Evolutionary conservation across 2,113 vertebrate species (phyloP).

Genomic region (Rhea pennata): DNA sequence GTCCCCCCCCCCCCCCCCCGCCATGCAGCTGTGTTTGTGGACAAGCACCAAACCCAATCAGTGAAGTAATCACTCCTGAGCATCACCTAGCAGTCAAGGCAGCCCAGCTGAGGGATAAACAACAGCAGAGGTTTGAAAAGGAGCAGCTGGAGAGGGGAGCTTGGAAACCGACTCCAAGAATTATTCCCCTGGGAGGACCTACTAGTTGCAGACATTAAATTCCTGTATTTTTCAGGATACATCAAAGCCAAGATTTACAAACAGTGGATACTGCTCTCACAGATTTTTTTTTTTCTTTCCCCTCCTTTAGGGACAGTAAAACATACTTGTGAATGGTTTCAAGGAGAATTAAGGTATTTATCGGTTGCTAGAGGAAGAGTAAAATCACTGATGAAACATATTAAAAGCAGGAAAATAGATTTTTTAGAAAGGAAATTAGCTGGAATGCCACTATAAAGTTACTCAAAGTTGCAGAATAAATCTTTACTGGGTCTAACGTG

Average conservation of each 20-base stretch:
- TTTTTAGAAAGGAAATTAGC: not conserved
- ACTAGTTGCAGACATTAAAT: not conserved
- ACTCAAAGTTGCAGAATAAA: not conserved
- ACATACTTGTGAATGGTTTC: not conserved
- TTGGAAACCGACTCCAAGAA: not conserved
- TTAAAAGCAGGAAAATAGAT: not conserved
- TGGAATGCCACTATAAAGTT: not conserved
- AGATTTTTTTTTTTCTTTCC: not conserved
- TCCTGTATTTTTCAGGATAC: not conserved
- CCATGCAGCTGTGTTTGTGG: not conserved
- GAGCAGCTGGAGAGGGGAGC: slow-evolving; percentile 13
- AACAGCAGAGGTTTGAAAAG: slow-evolving; percentile 2
- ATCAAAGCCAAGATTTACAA: not conserved
- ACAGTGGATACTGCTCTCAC: not conserved
- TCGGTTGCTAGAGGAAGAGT: not conserved
- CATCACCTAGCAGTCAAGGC: not conserved
- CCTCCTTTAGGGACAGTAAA: not conserved
- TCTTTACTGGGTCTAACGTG: not conserved
- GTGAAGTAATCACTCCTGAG: not conserved
- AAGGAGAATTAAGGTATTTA: not conserved
- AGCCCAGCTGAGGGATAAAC: slow-evolving; percentile 11
- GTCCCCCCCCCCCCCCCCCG: not conserved
- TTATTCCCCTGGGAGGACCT: not conserved
- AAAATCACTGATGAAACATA: not conserved
- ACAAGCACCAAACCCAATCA: not conserved